Base-by-base conservation (phyloP, 2,888 invertebrate genomes). In the Cyrtodaria siliqua region DNA sequence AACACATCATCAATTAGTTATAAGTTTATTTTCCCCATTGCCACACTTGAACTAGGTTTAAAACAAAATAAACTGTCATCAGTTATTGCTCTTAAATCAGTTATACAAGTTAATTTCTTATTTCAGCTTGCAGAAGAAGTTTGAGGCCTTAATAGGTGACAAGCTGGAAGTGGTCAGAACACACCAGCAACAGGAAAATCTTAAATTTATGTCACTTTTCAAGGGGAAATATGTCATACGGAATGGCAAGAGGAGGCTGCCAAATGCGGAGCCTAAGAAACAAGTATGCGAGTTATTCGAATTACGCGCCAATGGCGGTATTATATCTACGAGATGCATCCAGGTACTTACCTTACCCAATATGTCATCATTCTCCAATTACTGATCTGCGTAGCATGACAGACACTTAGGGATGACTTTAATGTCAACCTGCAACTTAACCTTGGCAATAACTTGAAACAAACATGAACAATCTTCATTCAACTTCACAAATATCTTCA, bases 121-220 rank as follows among this genome's bases (percentile, higher is more conserved):
- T 49, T 53, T 18, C 89, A 95, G 95, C 83, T 94, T 97, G 85
- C 97, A 97, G 92, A 97, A 97, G 93, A 97, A 97, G 92, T 98
- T 98, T 92, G 97, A 97, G 92, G 94, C 96, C 0, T 94, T 97
- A 86, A 98, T 98, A 89, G 96, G 96, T 16, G 97, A 97, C 90
- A 97, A 97, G 90, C 93, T 98, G 86, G 99, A 99, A 93, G 99
- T 98, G 0, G 97, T 99, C 1, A 94, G 99, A 59, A 99, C 98
- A 16, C 97, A 99, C 92, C 99, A 94, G 93, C 99, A 99, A 92
- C 99, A 99, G 93, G 99, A 99, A 93, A 99, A 98, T 93, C 95
- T 98, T 79, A 99, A 92, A 93, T 99, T 99, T 91, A 96, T 99
- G 95, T 97, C 99, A 2, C 99, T 99, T 93, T 99, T 99, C 93